A percentile compares a stretch with the other conserved stretches of the same genome.
Evolutionary conservation across 2,113 vertebrate species (phyloP).

Genomic region (Syngnathus typhle): DNA sequence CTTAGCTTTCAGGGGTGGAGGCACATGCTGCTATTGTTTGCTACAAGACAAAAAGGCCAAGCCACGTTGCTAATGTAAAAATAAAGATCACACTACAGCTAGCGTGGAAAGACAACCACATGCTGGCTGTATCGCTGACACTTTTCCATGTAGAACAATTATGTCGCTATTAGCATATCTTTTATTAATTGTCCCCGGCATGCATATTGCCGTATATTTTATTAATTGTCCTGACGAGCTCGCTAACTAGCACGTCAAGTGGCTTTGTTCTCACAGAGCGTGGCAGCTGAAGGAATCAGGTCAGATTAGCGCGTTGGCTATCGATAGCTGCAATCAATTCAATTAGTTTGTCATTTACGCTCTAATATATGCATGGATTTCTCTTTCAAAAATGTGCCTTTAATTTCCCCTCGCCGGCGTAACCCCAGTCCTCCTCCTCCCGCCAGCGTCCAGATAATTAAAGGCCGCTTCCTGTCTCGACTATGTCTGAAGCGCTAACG

Average conservation of each 20-base stretch:
- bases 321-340: slow-evolving; percentile 90
- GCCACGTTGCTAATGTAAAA: slow-evolving; percentile 64
- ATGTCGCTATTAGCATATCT: slow-evolving; percentile 85
- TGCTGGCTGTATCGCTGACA: slow-evolving; percentile 63
- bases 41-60: slow-evolving; percentile 61
- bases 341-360: slow-evolving; percentile 59
- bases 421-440: slow-evolving; percentile 8
- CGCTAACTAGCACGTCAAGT: slow-evolving; percentile 74
- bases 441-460: slow-evolving; percentile 64
- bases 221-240: slow-evolving; percentile 66
- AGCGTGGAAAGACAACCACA: slow-evolving; percentile 69
- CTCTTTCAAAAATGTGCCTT: slow-evolving; percentile 40
- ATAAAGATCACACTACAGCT: slow-evolving; percentile 55
- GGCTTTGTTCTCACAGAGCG: slow-evolving; percentile 89
- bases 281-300: slow-evolving; percentile 87
- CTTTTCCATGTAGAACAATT: slow-evolving; percentile 68
- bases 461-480: slow-evolving; percentile 69
- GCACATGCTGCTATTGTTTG: slow-evolving; percentile 56
- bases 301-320: slow-evolving; percentile 95
- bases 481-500: slow-evolving; percentile 86
- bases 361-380: slow-evolving; percentile 65
- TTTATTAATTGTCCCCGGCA: slow-evolving; percentile 86
- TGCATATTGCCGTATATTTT: slow-evolving; percentile 48
- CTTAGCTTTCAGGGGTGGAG: slow-evolving; percentile 14
- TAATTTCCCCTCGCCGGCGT: slow-evolving; percentile 13